Base-by-base conservation (phyloP, 2,797 vertebrate genomes). In the Aeoliscus strigatus region DNA sequence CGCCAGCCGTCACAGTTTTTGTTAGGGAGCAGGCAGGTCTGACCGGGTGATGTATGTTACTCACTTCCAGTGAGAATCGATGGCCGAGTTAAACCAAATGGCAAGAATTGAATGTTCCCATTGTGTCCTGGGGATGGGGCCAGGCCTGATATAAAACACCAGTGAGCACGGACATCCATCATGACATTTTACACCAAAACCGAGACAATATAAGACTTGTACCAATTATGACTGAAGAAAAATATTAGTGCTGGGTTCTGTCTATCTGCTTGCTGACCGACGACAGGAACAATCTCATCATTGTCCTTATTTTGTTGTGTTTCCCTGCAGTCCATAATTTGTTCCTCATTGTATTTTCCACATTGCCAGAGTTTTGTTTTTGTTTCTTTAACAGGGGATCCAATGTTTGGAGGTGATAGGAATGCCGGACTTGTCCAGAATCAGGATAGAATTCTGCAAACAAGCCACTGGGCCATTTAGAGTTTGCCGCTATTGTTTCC, bases 391-490 rank as follows among this genome's bases (percentile, higher is more conserved):
- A 36, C 2, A n/a, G 12, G 33, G 14, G 13, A 23, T 35, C 41
- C 2, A 2, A 12, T 41, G 17, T 43, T 43, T 45, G 29, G 9
- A 34, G 32, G 2, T 39, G 8, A n/a, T 33, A 3, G 6, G 3
- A 21, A 21, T 26, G 17, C 15, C 35, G 39, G 14, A 26, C 8
- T 34, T 6, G 8, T 39, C 13, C 33, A 32, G 14, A 14, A 13
- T 36, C 11, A 26, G 14, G 26, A 17, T 8, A 50, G 14, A 9
- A 50, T 24, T 27, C 31, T 40, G 14, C 34, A 50, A 53, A 53
- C 2, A 9, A n/a, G n/a, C 31, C 42, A 17, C 30, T 26, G 32
- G 14, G 17, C 37, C 39, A 27, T 51, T 58, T 14, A 25, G n/a
- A 34, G 21, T 10, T 27, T 18, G 9, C 11, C 41, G 8, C 17